Evolutionary conservation across 2,888 invertebrate species (phyloP).

Genomic region (Euspilapteryx auroguttella): DNA sequence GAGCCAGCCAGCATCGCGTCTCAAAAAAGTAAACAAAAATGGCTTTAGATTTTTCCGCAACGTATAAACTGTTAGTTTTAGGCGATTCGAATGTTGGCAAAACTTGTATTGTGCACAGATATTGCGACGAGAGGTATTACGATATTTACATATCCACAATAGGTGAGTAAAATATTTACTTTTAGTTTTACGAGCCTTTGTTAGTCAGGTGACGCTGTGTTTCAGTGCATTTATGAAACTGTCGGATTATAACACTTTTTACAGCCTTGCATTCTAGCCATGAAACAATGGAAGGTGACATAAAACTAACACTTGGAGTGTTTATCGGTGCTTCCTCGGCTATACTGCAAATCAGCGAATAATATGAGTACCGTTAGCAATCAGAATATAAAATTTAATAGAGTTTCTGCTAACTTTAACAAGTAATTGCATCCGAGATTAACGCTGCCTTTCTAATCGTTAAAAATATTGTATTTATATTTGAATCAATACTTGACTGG

Average conservation of each 20-base stretch:
- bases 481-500: too few relatives aligned
- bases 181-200: conserved; percentile 37
- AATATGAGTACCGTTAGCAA: too few relatives aligned
- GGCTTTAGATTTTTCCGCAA: conserved; percentile 85
- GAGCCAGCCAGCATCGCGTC: conserved; percentile 33
- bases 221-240: conserved; percentile 21
- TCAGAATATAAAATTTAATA: too few relatives aligned
- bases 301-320: too few relatives aligned
- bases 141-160: conserved; percentile 90
- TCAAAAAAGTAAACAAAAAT: conserved; percentile 43
- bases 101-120: conserved; percentile 87
- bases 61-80: conserved; percentile 83
- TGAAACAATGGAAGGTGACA: too few relatives aligned
- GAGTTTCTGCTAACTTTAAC: too few relatives aligned
- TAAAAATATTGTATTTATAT: too few relatives aligned
- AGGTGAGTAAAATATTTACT: conserved; percentile 65
- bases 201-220: conserved; percentile 30
- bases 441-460: too few relatives aligned
- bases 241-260: conserved; percentile 21
- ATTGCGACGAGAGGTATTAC: conserved; percentile 87
- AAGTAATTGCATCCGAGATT: too few relatives aligned
- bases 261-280: too few relatives aligned
- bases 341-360: too few relatives aligned
- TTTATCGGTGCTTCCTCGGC: too few relatives aligned
- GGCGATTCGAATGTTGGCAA: conserved; percentile 91